phyloP scores from a whole-genome alignment of 2,888 invertebrate genomes.

The Hyppa rectilinea region DNA sequence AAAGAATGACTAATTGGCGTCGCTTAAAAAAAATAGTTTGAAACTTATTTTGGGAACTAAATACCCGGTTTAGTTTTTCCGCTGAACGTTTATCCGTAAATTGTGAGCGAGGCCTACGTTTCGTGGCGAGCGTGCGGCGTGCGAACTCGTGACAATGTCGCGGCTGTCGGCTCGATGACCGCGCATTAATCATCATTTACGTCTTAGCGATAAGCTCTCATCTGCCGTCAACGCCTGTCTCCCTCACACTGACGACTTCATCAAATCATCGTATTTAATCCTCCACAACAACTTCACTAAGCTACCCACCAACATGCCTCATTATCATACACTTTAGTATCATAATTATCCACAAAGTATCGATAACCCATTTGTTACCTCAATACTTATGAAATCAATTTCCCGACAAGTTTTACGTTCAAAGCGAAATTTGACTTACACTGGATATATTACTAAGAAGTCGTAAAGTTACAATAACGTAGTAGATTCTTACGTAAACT shows the following conservation, averaged over 20 bases:
- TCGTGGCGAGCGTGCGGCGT: constrained; percentile 16
- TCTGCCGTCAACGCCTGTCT: constrained; percentile 62
- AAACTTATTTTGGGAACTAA: neutral
- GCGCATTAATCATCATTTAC: constrained; percentile 69
- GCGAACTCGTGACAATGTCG: constrained; percentile 10
- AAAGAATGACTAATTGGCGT: neutral
- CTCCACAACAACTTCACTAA: constrained; percentile 28
- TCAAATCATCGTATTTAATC: constrained; percentile 55
- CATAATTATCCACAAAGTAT: constrained; percentile 62
- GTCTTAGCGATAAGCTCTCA: constrained; percentile 65
- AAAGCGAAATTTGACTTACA: constrained; percentile 67
- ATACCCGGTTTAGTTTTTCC: neutral
- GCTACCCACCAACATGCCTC: constrained; percentile 30
- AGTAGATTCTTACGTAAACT: constrained; percentile 73
- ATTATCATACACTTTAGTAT: constrained; percentile 48
- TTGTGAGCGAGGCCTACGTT: neutral
- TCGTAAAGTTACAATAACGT: constrained; percentile 67
- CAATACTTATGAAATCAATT: constrained; percentile 66
- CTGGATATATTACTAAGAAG: constrained; percentile 64
- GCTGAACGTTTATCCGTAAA: neutral
- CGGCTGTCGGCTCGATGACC: constrained; percentile 50
- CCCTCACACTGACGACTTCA: constrained; percentile 55
- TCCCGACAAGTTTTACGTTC: constrained; percentile 64
- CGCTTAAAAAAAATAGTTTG: neutral
- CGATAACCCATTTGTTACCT: constrained; percentile 63